Evolutionary conservation across 2,113 vertebrate species (phyloP).

Genomic region (Sminthopsis crassicaudata): DNA sequence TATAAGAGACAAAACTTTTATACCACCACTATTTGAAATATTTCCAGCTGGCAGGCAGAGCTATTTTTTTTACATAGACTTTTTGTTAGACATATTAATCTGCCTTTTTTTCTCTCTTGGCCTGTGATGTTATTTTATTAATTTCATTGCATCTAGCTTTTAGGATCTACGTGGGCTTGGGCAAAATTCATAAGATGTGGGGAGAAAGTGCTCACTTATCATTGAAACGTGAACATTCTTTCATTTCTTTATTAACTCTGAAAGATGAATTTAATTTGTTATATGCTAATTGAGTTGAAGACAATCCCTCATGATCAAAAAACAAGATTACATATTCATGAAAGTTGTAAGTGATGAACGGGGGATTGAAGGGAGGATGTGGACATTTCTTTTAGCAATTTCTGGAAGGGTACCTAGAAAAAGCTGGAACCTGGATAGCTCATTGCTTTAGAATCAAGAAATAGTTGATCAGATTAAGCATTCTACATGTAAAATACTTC

Average conservation of each 20-base stretch:
- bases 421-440: conserved; percentile 39
- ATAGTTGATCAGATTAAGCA: conserved; percentile 18
- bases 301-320: conserved; percentile 47
- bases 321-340: conserved; percentile 47
- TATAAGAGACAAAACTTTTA: background rate
- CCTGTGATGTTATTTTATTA: conserved; percentile 63
- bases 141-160: conserved; percentile 38
- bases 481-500: background rate
- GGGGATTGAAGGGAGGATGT: background rate
- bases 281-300: conserved; percentile 70
- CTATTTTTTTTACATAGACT: conserved; percentile 27
- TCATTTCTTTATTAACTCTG: conserved; percentile 65
- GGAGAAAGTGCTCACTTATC: conserved; percentile 50
- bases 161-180: conserved; percentile 33
- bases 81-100: conserved; percentile 69
- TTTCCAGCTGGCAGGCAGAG: conserved; percentile 41
- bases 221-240: conserved; percentile 59
- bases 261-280: conserved; percentile 72
- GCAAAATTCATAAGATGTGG: conserved; percentile 56
- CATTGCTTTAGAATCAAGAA: conserved; percentile 40
- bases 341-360: background rate
- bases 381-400: background rate
- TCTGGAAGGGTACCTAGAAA: conserved; percentile 1
- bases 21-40: background rate
- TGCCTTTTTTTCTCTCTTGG: conserved; percentile 21